A percentile compares a stretch with the other conserved stretches of the same genome.
These are phyloP conservation scores for Cygnus atratus DNA, from an alignment of 2,113 vertebrate genomes.

Conservation along the genomic window DNA sequence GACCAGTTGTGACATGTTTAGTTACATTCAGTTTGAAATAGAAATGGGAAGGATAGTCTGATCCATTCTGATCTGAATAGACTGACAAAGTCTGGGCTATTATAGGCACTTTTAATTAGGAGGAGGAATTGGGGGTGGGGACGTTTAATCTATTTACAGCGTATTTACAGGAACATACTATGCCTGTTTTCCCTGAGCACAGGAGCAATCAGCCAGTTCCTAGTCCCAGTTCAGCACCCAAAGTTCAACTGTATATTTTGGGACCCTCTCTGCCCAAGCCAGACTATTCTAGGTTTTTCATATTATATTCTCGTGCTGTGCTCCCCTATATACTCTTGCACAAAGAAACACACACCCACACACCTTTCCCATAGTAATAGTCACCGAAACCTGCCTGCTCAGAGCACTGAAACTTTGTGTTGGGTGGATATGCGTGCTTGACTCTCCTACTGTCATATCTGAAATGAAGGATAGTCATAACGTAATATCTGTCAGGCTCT, in stretches of 20 bases:
- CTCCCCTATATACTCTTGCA: background rate
- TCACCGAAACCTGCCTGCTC: background rate
- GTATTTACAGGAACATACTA: background rate
- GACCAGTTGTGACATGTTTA: background rate
- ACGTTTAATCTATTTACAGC: background rate
- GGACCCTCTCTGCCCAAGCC: background rate
- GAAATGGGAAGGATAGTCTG: background rate
- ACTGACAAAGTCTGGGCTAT: background rate
- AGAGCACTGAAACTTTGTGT: background rate
- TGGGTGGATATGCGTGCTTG: background rate
- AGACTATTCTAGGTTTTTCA: background rate
- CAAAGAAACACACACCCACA: background rate
- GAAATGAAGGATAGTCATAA: background rate
- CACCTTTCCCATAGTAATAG: background rate
- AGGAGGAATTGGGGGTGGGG: background rate
- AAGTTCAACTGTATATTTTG: background rate
- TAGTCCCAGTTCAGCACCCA: background rate
- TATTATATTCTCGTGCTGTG: background rate
- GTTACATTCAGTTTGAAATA: background rate
- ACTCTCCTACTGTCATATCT: background rate
- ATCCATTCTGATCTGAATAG: background rate
- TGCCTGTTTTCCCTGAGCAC: background rate
- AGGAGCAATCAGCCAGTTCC: background rate
- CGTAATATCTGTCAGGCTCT: background rate
- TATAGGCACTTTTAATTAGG: background rate